A percentile compares a stretch with the other conserved stretches of the same genome.
phyloP scores from a whole-genome alignment of 2,888 invertebrate species.

The Ectemnius lituratus region DNA sequence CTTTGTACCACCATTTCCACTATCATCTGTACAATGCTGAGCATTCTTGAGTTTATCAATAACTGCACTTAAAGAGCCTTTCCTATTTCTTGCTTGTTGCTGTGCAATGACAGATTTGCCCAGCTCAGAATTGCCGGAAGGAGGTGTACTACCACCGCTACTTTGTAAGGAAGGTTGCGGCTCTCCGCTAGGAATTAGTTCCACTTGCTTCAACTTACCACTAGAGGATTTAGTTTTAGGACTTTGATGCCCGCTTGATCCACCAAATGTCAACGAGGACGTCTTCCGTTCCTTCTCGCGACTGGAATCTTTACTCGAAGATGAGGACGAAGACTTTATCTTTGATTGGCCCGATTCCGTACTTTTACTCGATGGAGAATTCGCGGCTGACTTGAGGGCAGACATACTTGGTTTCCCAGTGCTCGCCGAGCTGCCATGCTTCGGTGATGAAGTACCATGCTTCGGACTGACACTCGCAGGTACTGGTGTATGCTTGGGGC shows the following conservation, averaged over 20 bases:
- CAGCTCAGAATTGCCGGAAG: conserved; percentile 81
- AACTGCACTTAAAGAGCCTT: conserved; percentile 89
- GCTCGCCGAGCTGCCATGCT: conserved; percentile 84
- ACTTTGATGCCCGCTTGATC: conserved; percentile 81
- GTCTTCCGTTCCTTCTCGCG: conserved; percentile 78
- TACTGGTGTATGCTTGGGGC: conserved; percentile 85
- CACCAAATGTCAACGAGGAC: conserved; percentile 71
- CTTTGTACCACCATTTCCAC: conserved; percentile 79
- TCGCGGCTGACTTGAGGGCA: conserved; percentile 87
- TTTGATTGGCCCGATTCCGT: conserved; percentile 59
- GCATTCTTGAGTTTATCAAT: conserved; percentile 92
- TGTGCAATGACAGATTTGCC: conserved; percentile 81
- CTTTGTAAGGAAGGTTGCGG: conserved; percentile 62
- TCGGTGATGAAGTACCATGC: conserved; percentile 89
- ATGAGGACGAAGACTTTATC: conserved; percentile 65
- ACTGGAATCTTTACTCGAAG: conserved; percentile 65
- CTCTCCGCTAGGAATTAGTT: conserved; percentile 79
- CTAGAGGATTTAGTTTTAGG: conserved; percentile 84
- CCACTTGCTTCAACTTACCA: conserved; percentile 83
- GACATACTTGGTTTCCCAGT: conserved; percentile 95
- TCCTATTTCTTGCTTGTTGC: conserved; percentile 83
- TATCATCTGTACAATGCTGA: conserved; percentile 83
- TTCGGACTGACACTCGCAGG: conserved; percentile 87
- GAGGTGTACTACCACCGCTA: conserved; percentile 77
- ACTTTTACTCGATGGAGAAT: conserved; percentile 77